A percentile compares a stretch with the other conserved stretches of the same genome.
Evolutionary conservation across 1,140 invertebrate species (phyloP).

Genomic region (Cydia fagiglandana): DNA sequence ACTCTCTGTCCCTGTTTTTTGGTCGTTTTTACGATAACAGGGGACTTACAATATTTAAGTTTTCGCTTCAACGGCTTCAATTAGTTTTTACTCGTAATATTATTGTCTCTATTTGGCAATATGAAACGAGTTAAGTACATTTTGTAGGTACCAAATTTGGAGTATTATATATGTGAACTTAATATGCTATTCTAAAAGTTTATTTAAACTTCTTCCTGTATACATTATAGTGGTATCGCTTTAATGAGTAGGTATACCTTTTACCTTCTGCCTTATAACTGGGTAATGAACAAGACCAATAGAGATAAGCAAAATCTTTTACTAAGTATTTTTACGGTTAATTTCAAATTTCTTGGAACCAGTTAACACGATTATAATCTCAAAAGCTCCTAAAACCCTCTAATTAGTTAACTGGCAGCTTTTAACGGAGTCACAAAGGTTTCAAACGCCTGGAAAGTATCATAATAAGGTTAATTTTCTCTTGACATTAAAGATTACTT

Average conservation of each 20-base stretch:
- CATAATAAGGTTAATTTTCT: conserved; percentile 20
- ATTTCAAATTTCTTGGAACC: conserved; percentile 37
- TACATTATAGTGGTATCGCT: not conserved
- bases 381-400: conserved; percentile 43
- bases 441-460: conserved; percentile 8
- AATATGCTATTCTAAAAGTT: not conserved
- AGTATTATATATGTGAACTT: not conserved
- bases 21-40: too few relatives aligned
- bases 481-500: not conserved
- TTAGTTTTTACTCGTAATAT: too few relatives aligned
- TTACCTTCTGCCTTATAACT: not conserved
- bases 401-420: conserved; percentile 54
- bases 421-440: conserved; percentile 53
- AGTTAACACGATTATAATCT: conserved; percentile 47
- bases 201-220: not conserved
- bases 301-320: conserved; percentile 3
- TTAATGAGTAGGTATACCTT: not conserved
- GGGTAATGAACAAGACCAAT: not conserved
- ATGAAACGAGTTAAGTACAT: not conserved
- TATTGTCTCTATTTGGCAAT: too few relatives aligned
- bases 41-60: too few relatives aligned
- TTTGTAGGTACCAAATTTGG: not conserved
- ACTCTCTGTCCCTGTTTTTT: too few relatives aligned
- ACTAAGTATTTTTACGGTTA: conserved; percentile 12
- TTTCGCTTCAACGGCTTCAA: too few relatives aligned